Percentiles rank a stretch among this genome's conserved stretches.
Conservation (phyloP, 2,797 vertebrate species). For the Leucoraja ocellata region DNA sequence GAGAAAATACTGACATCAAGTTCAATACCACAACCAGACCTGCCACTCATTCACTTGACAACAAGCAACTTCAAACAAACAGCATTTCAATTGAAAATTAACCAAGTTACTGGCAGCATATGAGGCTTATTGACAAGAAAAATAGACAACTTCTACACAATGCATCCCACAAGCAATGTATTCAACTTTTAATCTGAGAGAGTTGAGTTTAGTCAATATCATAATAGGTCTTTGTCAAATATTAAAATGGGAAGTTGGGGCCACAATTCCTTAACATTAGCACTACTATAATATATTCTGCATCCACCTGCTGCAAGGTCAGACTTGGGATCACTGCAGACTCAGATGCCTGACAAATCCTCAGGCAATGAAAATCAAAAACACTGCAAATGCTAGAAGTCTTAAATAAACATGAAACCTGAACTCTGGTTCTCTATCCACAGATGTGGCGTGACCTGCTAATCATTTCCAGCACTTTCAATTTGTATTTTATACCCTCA, state of each 20-base stretch:
- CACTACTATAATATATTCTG: neutral
- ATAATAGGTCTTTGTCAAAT: neutral
- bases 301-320: neutral
- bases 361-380: neutral
- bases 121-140: neutral
- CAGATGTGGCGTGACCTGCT: too few relatives aligned
- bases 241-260: neutral
- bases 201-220: neutral
- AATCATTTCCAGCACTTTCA: too few relatives aligned
- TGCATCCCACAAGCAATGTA: neutral
- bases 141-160: neutral
- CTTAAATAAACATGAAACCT: too few relatives aligned
- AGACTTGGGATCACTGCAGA: neutral
- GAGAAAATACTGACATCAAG: slow-evolving; percentile 34
- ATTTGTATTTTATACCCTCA: neutral
- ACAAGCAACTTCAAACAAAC: neutral
- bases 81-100: neutral
- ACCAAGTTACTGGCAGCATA: neutral
- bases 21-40: slow-evolving; percentile 2
- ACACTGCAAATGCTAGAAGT: too few relatives aligned
- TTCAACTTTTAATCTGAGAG: neutral
- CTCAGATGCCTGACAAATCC: neutral
- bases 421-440: too few relatives aligned
- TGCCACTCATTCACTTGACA: neutral
- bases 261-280: neutral